Evolutionary conservation across 2,797 vertebrate species (phyloP).

Genomic region (Coregonus ussuriensis): DNA sequence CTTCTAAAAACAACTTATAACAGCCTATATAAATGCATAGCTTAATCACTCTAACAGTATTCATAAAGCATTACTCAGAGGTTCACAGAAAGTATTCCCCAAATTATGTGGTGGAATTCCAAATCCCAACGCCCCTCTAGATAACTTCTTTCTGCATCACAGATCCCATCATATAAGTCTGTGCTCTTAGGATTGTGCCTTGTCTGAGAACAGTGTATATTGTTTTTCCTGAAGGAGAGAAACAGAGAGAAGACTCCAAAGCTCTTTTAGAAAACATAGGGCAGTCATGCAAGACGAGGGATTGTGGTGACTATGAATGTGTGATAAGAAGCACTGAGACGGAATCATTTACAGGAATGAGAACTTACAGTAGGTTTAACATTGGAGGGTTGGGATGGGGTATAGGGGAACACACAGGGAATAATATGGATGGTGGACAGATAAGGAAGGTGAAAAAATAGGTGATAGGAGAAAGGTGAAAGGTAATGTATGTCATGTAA

Average conservation of each 20-base stretch:
- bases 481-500: conserved; percentile 23
- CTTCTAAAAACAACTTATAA: neutral
- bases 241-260: conserved; percentile 33
- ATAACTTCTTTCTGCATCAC: neutral
- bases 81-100: neutral
- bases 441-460: conserved; percentile 35
- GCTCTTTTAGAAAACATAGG: conserved; percentile 66
- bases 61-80: neutral
- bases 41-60: neutral
- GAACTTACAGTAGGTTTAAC: conserved; percentile 40
- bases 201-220: conserved; percentile 6
- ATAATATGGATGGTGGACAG: conserved; percentile 18
- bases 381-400: neutral
- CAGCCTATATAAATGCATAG: neutral
- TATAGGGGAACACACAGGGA: conserved; percentile 22
- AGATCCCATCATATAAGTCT: neutral
- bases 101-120: neutral
- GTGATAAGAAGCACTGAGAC: conserved; percentile 46
- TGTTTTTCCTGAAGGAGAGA: conserved; percentile 29
- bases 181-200: neutral
- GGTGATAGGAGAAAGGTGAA: neutral
- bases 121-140: neutral
- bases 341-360: conserved; percentile 40
- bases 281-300: conserved; percentile 50
- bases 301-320: conserved; percentile 45